These are phyloP conservation scores for Drosophila infuscata DNA, from an alignment of 2,888 invertebrate species.

Conservation along the genomic window DNA sequence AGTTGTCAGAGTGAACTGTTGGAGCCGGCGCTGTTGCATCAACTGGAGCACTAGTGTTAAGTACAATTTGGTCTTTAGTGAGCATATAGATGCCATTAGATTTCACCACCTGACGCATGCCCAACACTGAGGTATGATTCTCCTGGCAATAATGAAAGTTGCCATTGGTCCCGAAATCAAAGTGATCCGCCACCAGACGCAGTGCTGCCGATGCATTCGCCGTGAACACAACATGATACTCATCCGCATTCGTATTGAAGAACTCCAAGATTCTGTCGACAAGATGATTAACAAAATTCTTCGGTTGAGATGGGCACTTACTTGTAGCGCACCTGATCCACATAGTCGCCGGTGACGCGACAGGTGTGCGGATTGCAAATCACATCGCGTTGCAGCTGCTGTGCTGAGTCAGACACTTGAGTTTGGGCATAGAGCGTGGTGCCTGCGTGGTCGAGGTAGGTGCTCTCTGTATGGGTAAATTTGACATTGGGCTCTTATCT, in stretches of 20 bases:
- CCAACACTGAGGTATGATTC: conserved; percentile 98
- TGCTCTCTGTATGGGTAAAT: conserved; percentile 86
- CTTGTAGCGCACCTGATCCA: conserved; percentile 93
- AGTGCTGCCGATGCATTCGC: conserved; percentile 95
- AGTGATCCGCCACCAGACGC: conserved; percentile 93
- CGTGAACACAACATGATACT: conserved; percentile 97
- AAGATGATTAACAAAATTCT: background rate
- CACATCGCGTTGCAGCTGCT: conserved; percentile 89
- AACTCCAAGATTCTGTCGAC: conserved; percentile 91
- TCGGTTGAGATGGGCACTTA: conserved; percentile 74
- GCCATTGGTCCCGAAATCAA: conserved; percentile 86
- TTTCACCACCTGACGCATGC: conserved; percentile 93
- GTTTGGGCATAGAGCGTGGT: conserved; percentile 92
- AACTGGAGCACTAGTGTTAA: conserved; percentile 63
- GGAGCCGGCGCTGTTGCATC: background rate
- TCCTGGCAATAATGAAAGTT: conserved; percentile 93
- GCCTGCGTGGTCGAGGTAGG: conserved; percentile 96
- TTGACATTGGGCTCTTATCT: conserved; percentile 27
- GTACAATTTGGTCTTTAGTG: conserved; percentile 87
- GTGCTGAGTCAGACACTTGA: conserved; percentile 88
- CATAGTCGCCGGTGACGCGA: conserved; percentile 91
- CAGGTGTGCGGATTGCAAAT: conserved; percentile 97
- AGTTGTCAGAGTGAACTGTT: background rate
- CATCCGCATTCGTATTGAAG: conserved; percentile 92
- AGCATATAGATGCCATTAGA: conserved; percentile 87